Evolutionary conservation across 2,113 vertebrate species (phyloP).

Genomic region (Eudorcas thomsonii): DNA sequence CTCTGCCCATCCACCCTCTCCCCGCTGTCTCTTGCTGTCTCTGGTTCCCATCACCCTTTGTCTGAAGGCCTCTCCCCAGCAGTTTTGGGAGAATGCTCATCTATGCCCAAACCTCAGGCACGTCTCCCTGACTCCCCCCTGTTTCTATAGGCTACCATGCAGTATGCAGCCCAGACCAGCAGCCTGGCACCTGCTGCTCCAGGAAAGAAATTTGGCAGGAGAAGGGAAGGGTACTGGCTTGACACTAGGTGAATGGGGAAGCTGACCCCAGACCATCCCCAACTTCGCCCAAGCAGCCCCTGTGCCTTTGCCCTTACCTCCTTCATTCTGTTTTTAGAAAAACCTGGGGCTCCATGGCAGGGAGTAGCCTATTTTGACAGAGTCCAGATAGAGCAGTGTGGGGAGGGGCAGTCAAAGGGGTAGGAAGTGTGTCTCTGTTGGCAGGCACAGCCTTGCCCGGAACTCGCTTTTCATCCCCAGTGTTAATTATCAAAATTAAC

Average conservation of each 20-base stretch:
- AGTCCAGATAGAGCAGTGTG: conserved; percentile 50
- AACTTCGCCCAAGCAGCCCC: not conserved
- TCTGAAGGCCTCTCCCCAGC: not conserved
- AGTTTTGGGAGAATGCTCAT: not conserved
- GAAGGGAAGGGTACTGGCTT: not conserved
- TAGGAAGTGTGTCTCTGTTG: conserved; percentile 55
- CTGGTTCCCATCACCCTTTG: not conserved
- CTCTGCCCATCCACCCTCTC: not conserved
- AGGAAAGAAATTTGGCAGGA: not conserved
- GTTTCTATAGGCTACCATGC: fast-evolving
- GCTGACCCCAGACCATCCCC: not conserved
- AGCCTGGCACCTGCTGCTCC: not conserved
- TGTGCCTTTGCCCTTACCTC: not conserved
- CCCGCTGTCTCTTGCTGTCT: not conserved
- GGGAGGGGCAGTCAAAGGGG: not conserved
- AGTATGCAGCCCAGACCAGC: not conserved
- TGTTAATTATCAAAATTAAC: conserved; percentile 79
- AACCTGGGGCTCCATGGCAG: not conserved
- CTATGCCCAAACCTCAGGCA: not conserved
- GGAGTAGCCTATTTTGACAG: conserved; percentile 59
- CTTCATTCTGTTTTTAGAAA: conserved; percentile 51
- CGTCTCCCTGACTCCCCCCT: not conserved
- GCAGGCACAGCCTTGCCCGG: conserved; percentile 50
- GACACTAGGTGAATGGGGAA: not conserved
- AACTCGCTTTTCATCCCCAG: conserved; percentile 63